Conservation (phyloP, 2,888 invertebrate genomes). For the Cyrtodaria siliqua region DNA sequence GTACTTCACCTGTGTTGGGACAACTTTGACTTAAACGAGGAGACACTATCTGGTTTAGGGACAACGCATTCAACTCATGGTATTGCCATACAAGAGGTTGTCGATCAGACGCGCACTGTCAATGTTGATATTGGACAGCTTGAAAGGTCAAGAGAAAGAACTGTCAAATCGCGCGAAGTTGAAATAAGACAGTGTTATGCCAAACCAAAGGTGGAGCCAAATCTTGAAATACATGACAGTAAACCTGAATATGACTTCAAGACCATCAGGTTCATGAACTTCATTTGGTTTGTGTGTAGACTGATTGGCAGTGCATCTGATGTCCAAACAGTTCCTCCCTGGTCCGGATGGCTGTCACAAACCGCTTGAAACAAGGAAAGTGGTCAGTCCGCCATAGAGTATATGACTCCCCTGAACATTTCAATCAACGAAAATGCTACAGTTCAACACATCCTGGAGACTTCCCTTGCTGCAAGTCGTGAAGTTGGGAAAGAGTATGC, state of each 20-base stretch:
- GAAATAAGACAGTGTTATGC: constrained; percentile 33
- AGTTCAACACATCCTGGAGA: constrained; percentile 51
- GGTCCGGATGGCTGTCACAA: constrained; percentile 46
- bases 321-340: constrained; percentile 21
- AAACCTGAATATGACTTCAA: constrained; percentile 4
- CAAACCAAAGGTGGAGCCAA: constrained; percentile 34
- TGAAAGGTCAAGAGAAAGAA: constrained; percentile 8
- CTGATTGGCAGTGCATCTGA: constrained; percentile 18
- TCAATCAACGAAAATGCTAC: constrained; percentile 58
- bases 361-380: constrained; percentile 15
- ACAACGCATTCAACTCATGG: constrained; percentile 55
- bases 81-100: constrained; percentile 53
- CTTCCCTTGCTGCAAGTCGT: constrained; percentile 34
- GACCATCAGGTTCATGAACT: neutral
- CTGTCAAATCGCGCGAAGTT: constrained; percentile 9
- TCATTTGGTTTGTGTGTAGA: constrained; percentile 27
- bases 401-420: constrained; percentile 46
- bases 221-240: neutral
- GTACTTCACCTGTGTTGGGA: constrained; percentile 55
- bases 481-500: constrained; percentile 49
- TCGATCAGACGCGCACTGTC: neutral
- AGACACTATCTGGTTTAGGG: constrained; percentile 41
- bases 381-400: constrained; percentile 39
- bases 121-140: neutral
- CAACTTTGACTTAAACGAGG: constrained; percentile 58